These are phyloP conservation scores for Zaprionus gabonicus DNA, from an alignment of 1,140 invertebrate genomes.

Conservation along the genomic window DNA sequence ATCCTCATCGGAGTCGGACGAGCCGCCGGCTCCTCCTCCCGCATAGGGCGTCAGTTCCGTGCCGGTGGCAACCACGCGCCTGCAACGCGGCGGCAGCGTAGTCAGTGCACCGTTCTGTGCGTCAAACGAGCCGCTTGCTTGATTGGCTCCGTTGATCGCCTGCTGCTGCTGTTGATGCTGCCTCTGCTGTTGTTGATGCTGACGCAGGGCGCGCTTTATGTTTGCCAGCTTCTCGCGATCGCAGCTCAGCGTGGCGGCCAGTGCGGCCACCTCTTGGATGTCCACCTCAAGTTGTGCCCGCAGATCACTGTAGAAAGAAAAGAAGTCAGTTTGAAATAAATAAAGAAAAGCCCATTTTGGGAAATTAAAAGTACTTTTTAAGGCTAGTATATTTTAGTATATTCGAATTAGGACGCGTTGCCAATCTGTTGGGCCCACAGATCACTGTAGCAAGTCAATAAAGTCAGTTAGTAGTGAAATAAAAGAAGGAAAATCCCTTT, in stretches of 20 bases:
- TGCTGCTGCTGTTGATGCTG: constrained; percentile 45
- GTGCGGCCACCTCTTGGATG: constrained; percentile 80
- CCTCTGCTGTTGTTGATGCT: constrained; percentile 47
- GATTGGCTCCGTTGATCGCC: neutral
- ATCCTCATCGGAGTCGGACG: constrained; percentile 84
- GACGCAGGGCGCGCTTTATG: constrained; percentile 68
- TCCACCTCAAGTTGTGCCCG: constrained; percentile 95
- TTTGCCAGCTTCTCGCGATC: constrained; percentile 81
- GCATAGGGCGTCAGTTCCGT: constrained; percentile 66
- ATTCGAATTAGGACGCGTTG: neutral
- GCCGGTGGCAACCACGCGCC: constrained; percentile 49
- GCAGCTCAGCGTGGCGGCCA: constrained; percentile 76
- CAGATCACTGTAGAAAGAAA: constrained; percentile 88
- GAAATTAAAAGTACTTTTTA: neutral
- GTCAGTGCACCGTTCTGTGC: constrained; percentile 84
- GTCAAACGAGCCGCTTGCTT: constrained; percentile 75
- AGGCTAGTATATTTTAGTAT: neutral
- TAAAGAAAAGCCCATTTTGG: neutral
- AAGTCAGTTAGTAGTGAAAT: neutral
- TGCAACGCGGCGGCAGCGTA: constrained; percentile 84
- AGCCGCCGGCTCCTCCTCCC: constrained; percentile 36
- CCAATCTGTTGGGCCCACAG: constrained; percentile 89
- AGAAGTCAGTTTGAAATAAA: neutral
- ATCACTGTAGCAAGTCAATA: constrained; percentile 87
- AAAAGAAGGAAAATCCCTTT: neutral